phyloP scores from a whole-genome alignment of 1,140 invertebrate species.

The Heliconius eleuchia region DNA sequence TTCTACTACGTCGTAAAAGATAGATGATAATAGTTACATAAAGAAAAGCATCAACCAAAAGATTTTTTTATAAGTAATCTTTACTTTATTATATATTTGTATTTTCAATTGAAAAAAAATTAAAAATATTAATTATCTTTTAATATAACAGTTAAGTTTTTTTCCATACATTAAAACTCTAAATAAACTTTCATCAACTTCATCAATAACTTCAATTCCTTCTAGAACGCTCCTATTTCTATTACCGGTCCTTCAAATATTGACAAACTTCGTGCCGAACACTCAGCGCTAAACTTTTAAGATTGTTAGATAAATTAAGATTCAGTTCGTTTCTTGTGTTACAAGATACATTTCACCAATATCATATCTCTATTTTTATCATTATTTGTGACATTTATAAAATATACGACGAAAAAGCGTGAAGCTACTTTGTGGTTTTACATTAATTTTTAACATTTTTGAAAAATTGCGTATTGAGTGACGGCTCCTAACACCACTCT shows the following conservation, averaged over 20 bases:
- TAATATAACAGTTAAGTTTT: background rate
- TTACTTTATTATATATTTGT: too few relatives aligned
- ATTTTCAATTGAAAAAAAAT: too few relatives aligned
- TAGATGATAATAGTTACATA: too few relatives aligned
- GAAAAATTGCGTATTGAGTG: too few relatives aligned
- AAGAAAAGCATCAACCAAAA: too few relatives aligned
- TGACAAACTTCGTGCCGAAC: slow-evolving; percentile 30
- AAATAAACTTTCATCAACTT: slow-evolving; percentile 32
- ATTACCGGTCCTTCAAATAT: slow-evolving; percentile 34
- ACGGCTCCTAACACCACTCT: too few relatives aligned
- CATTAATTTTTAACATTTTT: background rate
- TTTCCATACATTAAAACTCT: background rate
- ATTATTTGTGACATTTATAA: background rate
- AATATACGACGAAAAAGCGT: too few relatives aligned
- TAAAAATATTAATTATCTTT: background rate
- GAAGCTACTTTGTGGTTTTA: too few relatives aligned
- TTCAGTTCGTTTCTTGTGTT: slow-evolving; percentile 30
- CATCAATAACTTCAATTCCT: slow-evolving; percentile 33
- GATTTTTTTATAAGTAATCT: too few relatives aligned
- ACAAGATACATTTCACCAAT: slow-evolving; percentile 16
- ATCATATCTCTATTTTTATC: background rate
- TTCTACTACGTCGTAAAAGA: too few relatives aligned
- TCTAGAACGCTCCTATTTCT: slow-evolving; percentile 27
- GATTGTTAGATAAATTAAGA: slow-evolving; percentile 49
- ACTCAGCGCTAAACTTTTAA: slow-evolving; percentile 30